A percentile compares a stretch with the other conserved stretches of the same genome.
Evolutionary conservation across 2,888 invertebrate species (phyloP).

Genomic region (Allygus modestus): DNA sequence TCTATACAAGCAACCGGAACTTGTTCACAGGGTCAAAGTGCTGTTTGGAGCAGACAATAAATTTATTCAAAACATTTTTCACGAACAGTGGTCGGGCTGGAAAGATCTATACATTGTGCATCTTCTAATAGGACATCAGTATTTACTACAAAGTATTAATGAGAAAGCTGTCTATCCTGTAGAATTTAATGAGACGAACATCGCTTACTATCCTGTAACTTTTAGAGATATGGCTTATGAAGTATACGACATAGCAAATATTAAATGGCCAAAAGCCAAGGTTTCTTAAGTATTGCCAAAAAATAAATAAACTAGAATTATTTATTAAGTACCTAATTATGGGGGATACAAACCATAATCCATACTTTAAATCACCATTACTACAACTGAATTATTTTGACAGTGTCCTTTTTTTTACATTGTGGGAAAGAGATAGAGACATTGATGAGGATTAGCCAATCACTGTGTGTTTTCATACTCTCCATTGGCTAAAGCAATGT

Average conservation of each 20-base stretch:
- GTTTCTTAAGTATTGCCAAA: background rate
- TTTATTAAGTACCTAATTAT: background rate
- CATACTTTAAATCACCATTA: no score
- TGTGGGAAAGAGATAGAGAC: no score
- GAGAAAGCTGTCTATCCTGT: conserved; percentile 63
- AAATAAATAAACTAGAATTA: background rate
- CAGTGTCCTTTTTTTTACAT: no score
- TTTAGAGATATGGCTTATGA: conserved; percentile 65
- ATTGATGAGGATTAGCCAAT: no score
- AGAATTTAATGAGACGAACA: conserved; percentile 62
- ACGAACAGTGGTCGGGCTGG: conserved; percentile 56
- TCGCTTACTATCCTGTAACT: conserved; percentile 54
- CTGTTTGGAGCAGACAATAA: conserved; percentile 73
- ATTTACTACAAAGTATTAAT: background rate
- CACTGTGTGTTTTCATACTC: no score
- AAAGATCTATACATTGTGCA: conserved; percentile 24
- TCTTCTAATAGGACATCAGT: background rate
- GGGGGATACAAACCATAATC: no score
- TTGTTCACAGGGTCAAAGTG: conserved; percentile 72
- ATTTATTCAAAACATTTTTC: conserved; percentile 41
- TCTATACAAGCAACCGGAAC: conserved; percentile 71
- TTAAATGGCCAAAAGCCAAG: background rate
- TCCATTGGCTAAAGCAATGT: no score
- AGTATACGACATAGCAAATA: conserved; percentile 32
- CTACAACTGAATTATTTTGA: no score